A percentile compares a stretch with the other conserved stretches of the same genome.
phyloP scores from a whole-genome alignment of 2,797 vertebrate genomes.

The Octomys mimax region DNA sequence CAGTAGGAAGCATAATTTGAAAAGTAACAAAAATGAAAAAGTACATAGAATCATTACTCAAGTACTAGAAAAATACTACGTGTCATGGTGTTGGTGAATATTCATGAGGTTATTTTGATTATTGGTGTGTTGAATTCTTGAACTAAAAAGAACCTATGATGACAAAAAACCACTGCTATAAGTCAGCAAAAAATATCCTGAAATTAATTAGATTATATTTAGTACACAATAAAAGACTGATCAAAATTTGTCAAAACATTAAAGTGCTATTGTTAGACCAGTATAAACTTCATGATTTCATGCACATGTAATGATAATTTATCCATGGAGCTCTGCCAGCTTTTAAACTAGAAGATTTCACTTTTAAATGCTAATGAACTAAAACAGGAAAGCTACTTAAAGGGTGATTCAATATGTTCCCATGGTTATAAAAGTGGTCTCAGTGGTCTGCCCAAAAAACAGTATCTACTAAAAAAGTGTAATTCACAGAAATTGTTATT shows the following conservation, averaged over 20 bases:
- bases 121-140: not conserved
- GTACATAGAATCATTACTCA: not conserved
- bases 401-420: not conserved
- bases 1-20: not conserved
- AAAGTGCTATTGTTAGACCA: conserved; percentile 66
- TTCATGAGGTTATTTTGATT: not conserved
- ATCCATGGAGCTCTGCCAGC: conserved; percentile 50
- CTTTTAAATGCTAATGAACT: conserved; percentile 20
- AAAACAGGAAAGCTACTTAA: conserved; percentile 39
- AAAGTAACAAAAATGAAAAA: not conserved
- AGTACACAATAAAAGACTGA: conserved; percentile 66
- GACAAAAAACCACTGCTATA: not conserved
- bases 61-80: not conserved
- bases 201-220: conserved; percentile 63
- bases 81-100: not conserved
- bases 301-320: conserved; percentile 51
- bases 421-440: conserved; percentile 32
- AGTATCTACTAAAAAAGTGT: not conserved
- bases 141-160: not conserved
- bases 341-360: conserved; percentile 52
- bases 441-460: not conserved
- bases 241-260: conserved; percentile 69
- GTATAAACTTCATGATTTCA: conserved; percentile 59
- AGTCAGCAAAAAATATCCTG: conserved; percentile 34
- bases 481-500: not conserved